Evolutionary conservation across 2,797 vertebrate genomes (phyloP), one percentile per base, ranked within the genome.

Genomic region (Philypnodon macrostomus): DNA sequence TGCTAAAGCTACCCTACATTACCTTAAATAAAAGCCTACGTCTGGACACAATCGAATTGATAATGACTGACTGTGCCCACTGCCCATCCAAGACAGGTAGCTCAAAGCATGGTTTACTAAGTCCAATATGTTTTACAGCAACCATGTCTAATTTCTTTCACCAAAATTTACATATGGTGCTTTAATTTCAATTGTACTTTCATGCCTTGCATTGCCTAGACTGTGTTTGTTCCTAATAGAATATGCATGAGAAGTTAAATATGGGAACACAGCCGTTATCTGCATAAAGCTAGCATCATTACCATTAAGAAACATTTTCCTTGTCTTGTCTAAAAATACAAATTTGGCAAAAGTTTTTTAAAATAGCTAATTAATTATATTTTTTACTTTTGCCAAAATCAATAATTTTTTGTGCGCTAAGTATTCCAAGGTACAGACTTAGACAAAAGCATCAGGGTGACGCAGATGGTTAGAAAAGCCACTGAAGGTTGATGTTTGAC

Each of bases 401-500:
- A 12, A 14, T 12, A 7, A 7, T 5, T 30, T 18, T 18, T 45
- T 26, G 7, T n/a, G n/a, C 31, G 27, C 44, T 12, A 2, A 5
- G 4, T 34, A 16, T 31, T 58, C 30, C 40, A 7, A 44, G 46
- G 52, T 41, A 53, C 33, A n/a, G 40, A 47, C 40, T 46, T 34
- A 14, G 46, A 56, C 12, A 49, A 58, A 70, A 15, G 40, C 19
- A 32, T 37, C 35, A 54, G 47, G 23, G n/a, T n/a, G n/a, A 16
- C 30, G 49, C 38, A 59, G 47, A 55, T 52, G 24, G 41, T 14
- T 16, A 23, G 31, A 59, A 49, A 53, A n/a, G n/a, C n/a, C n/a
- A 65, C 45, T 30, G 53, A n/a, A n/a, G n/a, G n/a, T n/a, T n/a
- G n/a, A n/a, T n/a, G n/a, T n/a, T n/a, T n/a, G n/a, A n/a, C n/a